phyloP scores from a whole-genome alignment of 2,888 invertebrate species.

The Hirudinaria manillensis region DNA sequence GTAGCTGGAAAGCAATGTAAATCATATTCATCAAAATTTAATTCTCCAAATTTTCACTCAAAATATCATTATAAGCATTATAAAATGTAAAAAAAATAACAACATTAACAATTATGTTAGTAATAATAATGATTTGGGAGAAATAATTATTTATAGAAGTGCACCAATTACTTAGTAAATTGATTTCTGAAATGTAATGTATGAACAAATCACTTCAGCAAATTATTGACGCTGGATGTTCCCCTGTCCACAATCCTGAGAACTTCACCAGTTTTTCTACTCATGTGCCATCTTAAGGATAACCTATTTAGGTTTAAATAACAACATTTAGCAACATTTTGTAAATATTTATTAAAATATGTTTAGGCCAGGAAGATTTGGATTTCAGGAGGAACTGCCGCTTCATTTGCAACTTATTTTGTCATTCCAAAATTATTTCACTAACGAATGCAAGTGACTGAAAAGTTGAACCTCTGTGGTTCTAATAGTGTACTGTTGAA shows the following conservation, averaged over 20 bases:
- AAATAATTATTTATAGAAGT: no score
- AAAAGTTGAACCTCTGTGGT: conserved; percentile 82
- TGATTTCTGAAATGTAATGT: no score
- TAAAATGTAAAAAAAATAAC: no score
- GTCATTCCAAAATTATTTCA: neutral
- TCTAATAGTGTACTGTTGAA: conserved; percentile 89
- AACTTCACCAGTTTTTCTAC: conserved; percentile 92
- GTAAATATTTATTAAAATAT: no score
- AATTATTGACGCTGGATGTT: conserved; percentile 87
- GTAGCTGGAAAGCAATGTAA: conserved; percentile 48
- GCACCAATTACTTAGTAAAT: no score
- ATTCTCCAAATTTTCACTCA: no score
- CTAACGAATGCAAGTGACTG: conserved; percentile 71
- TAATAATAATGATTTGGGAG: no score
- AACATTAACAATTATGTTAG: no score
- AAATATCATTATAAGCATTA: no score
- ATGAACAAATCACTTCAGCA: conserved; percentile 65
- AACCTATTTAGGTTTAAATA: conserved; percentile 57
- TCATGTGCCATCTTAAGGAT: conserved; percentile 88
- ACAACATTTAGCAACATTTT: neutral
- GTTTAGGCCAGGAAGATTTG: no score
- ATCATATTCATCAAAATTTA: neutral
- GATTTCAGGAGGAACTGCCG: no score
- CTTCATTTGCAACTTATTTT: no score
- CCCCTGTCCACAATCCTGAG: conserved; percentile 92